Evolutionary conservation across 1,140 invertebrate species (phyloP).

Genomic region (Chymomyza costata): DNA sequence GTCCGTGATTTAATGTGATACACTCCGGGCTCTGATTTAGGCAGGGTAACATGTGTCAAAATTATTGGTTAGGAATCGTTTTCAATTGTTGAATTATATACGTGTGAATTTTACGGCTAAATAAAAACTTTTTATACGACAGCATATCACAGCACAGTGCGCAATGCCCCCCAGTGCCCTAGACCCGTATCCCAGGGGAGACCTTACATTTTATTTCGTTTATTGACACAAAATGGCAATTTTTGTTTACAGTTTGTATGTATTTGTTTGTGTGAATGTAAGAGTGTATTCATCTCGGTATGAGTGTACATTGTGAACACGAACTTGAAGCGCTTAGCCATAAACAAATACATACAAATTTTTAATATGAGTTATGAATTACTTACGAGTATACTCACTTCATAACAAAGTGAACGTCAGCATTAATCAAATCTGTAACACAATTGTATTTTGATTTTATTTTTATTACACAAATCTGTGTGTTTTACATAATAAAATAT

Average conservation of each 20-base stretch:
- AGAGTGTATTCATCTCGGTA: too few relatives aligned
- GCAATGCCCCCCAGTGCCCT: too few relatives aligned
- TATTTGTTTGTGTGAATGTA: too few relatives aligned
- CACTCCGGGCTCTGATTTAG: background rate
- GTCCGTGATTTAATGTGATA: constrained; percentile 47
- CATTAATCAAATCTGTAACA: too few relatives aligned
- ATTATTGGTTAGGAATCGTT: constrained; percentile 6
- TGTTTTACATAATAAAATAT: too few relatives aligned
- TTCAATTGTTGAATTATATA: constrained; percentile 44
- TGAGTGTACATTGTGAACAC: too few relatives aligned
- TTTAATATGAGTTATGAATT: background rate
- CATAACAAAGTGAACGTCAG: too few relatives aligned
- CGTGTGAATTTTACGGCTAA: constrained; percentile 63
- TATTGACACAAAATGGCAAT: constrained; percentile 59
- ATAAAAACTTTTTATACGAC: constrained; percentile 60
- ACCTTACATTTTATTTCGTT: constrained; percentile 9
- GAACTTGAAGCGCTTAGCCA: too few relatives aligned
- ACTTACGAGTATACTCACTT: too few relatives aligned
- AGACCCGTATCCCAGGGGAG: background rate
- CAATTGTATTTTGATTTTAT: too few relatives aligned
- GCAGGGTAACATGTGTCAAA: constrained; percentile 29
- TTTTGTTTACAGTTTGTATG: constrained; percentile 18
- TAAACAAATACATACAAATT: constrained; percentile 30
- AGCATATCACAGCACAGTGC: too few relatives aligned
- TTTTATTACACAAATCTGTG: too few relatives aligned